A percentile compares a stretch with the other conserved stretches of the same genome.
Evolutionary conservation across 1,140 invertebrate species (phyloP).

Genomic region (Drosophila dunni): DNA sequence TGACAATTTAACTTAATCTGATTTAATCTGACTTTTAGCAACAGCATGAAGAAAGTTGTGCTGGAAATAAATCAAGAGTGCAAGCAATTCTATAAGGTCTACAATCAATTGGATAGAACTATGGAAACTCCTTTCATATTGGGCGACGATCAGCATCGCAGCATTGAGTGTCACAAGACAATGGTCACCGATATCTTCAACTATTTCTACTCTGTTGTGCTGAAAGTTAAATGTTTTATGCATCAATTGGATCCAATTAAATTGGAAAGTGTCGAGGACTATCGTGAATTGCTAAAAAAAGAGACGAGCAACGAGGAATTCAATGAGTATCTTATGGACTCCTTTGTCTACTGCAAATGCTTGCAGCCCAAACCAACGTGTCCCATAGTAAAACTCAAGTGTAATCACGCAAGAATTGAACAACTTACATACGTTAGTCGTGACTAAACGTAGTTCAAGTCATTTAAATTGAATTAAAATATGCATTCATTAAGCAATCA

Average conservation of each 20-base stretch:
- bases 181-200: constrained; percentile 70
- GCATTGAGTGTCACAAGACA: constrained; percentile 54
- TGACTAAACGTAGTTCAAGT: constrained; percentile 14
- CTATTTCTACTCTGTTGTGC: constrained; percentile 52
- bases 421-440: constrained; percentile 57
- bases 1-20: too few relatives aligned
- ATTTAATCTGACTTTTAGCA: constrained; percentile 20
- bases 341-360: constrained; percentile 64
- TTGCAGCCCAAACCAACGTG: constrained; percentile 43
- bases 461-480: too few relatives aligned
- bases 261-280: constrained; percentile 65
- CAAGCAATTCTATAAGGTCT: constrained; percentile 55
- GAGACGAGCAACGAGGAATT: constrained; percentile 54
- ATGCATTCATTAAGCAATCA: too few relatives aligned
- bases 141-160: constrained; percentile 58
- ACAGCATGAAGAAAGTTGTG: constrained; percentile 43
- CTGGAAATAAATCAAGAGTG: constrained; percentile 43
- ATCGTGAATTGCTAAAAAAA: constrained; percentile 52
- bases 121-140: constrained; percentile 59
- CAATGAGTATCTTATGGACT: constrained; percentile 42
- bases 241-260: constrained; percentile 68
- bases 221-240: constrained; percentile 66
- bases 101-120: constrained; percentile 46
- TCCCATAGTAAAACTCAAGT: constrained; percentile 58
- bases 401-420: constrained; percentile 38